These are phyloP conservation scores for Pagrus major DNA, from an alignment of 2,113 vertebrate species.

Conservation along the genomic window DNA sequence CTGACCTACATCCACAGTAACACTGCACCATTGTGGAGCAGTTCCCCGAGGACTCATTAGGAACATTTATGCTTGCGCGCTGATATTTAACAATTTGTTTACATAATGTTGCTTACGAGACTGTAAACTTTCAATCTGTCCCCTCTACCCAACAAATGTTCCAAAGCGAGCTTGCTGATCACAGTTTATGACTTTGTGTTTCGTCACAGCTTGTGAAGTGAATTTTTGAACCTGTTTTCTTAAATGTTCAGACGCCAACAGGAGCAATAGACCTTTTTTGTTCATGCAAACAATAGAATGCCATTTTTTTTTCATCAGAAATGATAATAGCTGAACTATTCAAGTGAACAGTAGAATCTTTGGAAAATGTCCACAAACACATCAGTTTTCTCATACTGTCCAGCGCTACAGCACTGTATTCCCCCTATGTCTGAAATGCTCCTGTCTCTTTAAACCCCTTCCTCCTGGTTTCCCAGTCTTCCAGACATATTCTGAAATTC, in stretches of 20 bases:
- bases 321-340: too few relatives aligned
- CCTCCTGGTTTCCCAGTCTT: too few relatives aligned
- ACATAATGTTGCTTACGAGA: slow-evolving; percentile 71
- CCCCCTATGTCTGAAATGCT: too few relatives aligned
- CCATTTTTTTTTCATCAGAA: too few relatives aligned
- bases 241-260: neutral
- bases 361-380: too few relatives aligned
- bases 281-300: slow-evolving; percentile 10
- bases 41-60: slow-evolving; percentile 79
- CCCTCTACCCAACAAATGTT: slow-evolving; percentile 27
- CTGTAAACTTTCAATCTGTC: slow-evolving; percentile 67
- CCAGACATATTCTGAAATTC: too few relatives aligned
- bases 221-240: neutral
- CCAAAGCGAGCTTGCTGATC: slow-evolving; percentile 3
- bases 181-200: neutral
- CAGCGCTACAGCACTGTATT: too few relatives aligned
- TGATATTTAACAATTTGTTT: slow-evolving; percentile 84
- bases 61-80: slow-evolving; percentile 72
- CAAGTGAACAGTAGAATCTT: too few relatives aligned
- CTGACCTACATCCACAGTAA: slow-evolving; percentile 82
- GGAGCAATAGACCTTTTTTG: neutral
- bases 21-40: slow-evolving; percentile 79
- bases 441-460: too few relatives aligned
- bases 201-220: neutral
- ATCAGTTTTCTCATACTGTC: too few relatives aligned